Percentiles rank a stretch among this genome's conserved stretches.
phyloP scores from a whole-genome alignment of 2,888 invertebrate genomes.

The Encarsia formosa region DNA sequence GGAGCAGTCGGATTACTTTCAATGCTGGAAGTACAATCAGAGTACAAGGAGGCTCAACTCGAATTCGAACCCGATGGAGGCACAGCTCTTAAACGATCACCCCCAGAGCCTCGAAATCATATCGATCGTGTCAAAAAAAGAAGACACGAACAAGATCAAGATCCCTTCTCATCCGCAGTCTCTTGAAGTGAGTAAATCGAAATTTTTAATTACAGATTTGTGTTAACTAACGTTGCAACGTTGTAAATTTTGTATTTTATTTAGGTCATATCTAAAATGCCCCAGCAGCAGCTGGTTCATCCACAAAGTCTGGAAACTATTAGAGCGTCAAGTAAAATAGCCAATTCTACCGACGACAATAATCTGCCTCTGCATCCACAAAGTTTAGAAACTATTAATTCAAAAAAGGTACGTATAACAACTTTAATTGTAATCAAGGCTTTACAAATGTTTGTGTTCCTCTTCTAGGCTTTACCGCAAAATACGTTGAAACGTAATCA shows the following conservation, averaged over 20 bases:
- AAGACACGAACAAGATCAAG: constrained; percentile 45
- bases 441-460: background rate
- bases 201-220: background rate
- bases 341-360: constrained; percentile 46
- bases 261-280: constrained; percentile 27
- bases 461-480: constrained; percentile 42
- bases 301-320: constrained; percentile 49
- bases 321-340: constrained; percentile 45
- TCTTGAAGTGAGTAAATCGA: constrained; percentile 38
- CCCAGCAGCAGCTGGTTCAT: constrained; percentile 43
- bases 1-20: constrained; percentile 44
- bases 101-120: constrained; percentile 48
- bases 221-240: background rate
- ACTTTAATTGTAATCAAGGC: background rate
- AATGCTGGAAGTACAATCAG: constrained; percentile 47
- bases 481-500: constrained; percentile 48
- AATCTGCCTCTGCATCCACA: constrained; percentile 77
- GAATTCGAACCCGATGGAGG: constrained; percentile 45
- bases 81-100: constrained; percentile 43
- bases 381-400: constrained; percentile 70
- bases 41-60: constrained; percentile 44
- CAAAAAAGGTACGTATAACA: constrained; percentile 40
- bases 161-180: constrained; percentile 49
- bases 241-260: background rate
- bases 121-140: constrained; percentile 45